A percentile compares a stretch with the other conserved stretches of the same genome.
Conservation (phyloP, 1,140 invertebrate genomes). For the Leptoteleia sp. region DNA sequence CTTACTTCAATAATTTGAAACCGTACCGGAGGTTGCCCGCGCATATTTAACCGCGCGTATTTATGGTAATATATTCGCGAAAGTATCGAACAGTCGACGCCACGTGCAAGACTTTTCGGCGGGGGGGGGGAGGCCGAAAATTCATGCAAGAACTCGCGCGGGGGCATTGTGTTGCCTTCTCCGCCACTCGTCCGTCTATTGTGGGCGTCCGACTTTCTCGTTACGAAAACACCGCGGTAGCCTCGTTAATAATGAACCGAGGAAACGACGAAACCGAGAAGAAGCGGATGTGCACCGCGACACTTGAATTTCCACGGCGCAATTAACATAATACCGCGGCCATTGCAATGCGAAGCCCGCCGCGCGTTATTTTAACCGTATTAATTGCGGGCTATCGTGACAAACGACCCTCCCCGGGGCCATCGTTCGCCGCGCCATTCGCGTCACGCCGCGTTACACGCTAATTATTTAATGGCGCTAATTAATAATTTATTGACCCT, state of each 20-base stretch:
- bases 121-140: slow-evolving; percentile 2
- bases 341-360: slow-evolving; percentile 28
- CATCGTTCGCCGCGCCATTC: slow-evolving; percentile 44
- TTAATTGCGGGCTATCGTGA: slow-evolving; percentile 46
- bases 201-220: slow-evolving; percentile 20
- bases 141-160: slow-evolving; percentile 1
- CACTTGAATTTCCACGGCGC: slow-evolving; percentile 43
- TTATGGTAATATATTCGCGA: slow-evolving; percentile 34
- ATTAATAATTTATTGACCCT: slow-evolving; percentile 49
- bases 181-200: slow-evolving; percentile 8
- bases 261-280: slow-evolving; percentile 49
- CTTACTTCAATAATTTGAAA: slow-evolving; percentile 27
- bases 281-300: slow-evolving; percentile 45
- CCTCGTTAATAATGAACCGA: slow-evolving; percentile 56
- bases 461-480: slow-evolving; percentile 56
- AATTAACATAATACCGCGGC: slow-evolving; percentile 4
- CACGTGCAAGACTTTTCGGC: slow-evolving; percentile 28
- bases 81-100: slow-evolving; percentile 18
- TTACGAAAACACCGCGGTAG: slow-evolving; percentile 37
- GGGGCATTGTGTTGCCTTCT: slow-evolving; percentile 8
- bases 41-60: slow-evolving; percentile 23
- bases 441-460: slow-evolving; percentile 40
- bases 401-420: slow-evolving; percentile 28
- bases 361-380: slow-evolving; percentile 22
- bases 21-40: slow-evolving; percentile 1